Evolutionary conservation across 2,797 vertebrate species (phyloP).

Genomic region (Pangasius mekongensis): DNA sequence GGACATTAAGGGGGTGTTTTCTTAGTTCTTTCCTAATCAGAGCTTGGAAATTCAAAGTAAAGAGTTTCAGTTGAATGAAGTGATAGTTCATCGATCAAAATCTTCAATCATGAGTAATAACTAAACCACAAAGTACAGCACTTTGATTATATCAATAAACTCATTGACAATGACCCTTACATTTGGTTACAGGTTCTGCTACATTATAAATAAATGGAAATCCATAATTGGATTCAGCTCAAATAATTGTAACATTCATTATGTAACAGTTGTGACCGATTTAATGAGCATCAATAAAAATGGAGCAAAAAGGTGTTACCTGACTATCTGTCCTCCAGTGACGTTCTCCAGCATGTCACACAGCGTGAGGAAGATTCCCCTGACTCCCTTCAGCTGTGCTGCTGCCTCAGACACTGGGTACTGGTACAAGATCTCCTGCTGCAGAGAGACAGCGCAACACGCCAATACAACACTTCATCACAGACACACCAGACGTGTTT

Average conservation of each 20-base stretch:
- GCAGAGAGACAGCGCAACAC: slow-evolving; percentile 35
- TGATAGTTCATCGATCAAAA: neutral
- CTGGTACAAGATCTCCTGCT: slow-evolving; percentile 95
- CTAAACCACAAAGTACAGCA: neutral
- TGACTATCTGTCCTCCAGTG: slow-evolving; percentile 87
- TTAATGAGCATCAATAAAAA: too few species aligned
- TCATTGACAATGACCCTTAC: neutral
- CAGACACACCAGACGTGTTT: neutral
- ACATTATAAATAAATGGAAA: neutral
- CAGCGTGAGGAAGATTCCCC: slow-evolving; percentile 94
- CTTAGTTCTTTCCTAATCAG: neutral
- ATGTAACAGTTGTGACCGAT: neutral
- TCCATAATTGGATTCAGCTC: neutral
- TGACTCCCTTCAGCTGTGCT: slow-evolving; percentile 87
- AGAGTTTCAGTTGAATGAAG: neutral
- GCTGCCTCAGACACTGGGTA: slow-evolving; percentile 89
- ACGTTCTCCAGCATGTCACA: slow-evolving; percentile 95
- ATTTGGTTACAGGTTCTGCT: neutral
- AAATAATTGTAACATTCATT: neutral
- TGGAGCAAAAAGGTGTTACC: slow-evolving; percentile 69
- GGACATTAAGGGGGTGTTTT: neutral
- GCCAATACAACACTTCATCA: neutral
- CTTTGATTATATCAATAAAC: neutral
- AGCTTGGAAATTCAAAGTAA: neutral
- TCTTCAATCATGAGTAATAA: neutral